Conservation (phyloP, 1,140 invertebrate species). For the Lucilia sericata region DNA sequence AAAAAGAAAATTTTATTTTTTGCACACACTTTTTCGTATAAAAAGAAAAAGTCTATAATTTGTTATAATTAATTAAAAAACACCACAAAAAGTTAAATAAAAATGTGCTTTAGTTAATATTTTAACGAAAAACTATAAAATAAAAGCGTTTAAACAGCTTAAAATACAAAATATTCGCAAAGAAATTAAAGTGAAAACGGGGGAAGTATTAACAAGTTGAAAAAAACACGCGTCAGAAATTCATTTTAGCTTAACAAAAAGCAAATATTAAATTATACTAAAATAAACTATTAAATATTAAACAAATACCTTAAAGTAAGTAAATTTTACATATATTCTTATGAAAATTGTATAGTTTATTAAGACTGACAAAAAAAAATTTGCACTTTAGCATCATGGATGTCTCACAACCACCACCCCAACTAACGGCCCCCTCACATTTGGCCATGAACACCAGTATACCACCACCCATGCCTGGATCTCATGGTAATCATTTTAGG, state of each 20-base stretch:
- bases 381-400: conserved; percentile 47
- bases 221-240: background rate
- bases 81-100: background rate
- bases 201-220: background rate
- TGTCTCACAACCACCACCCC: conserved; percentile 61
- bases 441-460: conserved; percentile 62
- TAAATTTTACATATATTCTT: too few species aligned
- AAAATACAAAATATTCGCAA: background rate
- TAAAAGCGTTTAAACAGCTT: background rate
- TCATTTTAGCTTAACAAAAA: background rate
- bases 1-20: background rate
- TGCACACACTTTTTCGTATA: background rate
- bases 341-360: background rate
- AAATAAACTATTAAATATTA: background rate
- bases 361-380: background rate
- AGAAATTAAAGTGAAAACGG: background rate
- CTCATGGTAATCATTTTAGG: conserved; percentile 46
- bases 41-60: background rate
- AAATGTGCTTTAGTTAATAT: background rate
- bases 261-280: background rate
- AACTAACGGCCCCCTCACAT: conserved; percentile 61
- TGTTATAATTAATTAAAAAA: background rate
- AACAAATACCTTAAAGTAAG: background rate
- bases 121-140: background rate
- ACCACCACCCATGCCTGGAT: conserved; percentile 58